Percentiles rank a stretch among this genome's conserved stretches.
phyloP scores from a whole-genome alignment of 2,113 vertebrate species.

The Polyodon spathula region DNA sequence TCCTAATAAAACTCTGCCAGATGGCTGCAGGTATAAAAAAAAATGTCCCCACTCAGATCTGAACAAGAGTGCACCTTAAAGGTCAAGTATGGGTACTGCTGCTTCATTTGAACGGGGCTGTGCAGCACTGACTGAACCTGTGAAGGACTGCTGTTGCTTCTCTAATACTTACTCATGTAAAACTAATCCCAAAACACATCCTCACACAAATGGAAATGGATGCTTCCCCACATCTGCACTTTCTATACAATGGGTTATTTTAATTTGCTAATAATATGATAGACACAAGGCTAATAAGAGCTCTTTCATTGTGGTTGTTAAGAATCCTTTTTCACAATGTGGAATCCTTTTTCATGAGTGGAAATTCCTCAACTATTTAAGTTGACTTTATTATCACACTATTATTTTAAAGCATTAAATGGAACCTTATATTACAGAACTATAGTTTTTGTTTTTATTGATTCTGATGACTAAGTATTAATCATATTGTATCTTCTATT shows the following conservation, averaged over 20 bases:
- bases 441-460: too few relatives aligned
- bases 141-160: not conserved
- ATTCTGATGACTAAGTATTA: too few relatives aligned
- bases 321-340: too few relatives aligned
- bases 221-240: not conserved
- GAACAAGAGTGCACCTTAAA: not conserved
- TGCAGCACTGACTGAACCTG: not conserved
- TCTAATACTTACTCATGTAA: slow-evolving; percentile 9
- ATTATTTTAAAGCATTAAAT: too few relatives aligned
- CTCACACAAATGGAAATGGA: not conserved
- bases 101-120: not conserved
- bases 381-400: too few relatives aligned
- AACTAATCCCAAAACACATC: slow-evolving; percentile 7
- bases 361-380: too few relatives aligned
- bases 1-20: too few relatives aligned
- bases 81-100: slow-evolving; percentile 8
- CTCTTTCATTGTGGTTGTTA: not conserved
- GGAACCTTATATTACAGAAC: too few relatives aligned
- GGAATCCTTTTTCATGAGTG: not conserved
- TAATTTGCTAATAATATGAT: not conserved
- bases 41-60: slow-evolving; percentile 4
- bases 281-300: slow-evolving; percentile 12
- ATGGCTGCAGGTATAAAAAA: slow-evolving; percentile 3
- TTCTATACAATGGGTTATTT: slow-evolving; percentile 1
- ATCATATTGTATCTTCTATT: too few relatives aligned